Evolutionary conservation across 35 echinoderm and acorn worm species (phyloP).

Genomic region (Anneissia japonica): DNA sequence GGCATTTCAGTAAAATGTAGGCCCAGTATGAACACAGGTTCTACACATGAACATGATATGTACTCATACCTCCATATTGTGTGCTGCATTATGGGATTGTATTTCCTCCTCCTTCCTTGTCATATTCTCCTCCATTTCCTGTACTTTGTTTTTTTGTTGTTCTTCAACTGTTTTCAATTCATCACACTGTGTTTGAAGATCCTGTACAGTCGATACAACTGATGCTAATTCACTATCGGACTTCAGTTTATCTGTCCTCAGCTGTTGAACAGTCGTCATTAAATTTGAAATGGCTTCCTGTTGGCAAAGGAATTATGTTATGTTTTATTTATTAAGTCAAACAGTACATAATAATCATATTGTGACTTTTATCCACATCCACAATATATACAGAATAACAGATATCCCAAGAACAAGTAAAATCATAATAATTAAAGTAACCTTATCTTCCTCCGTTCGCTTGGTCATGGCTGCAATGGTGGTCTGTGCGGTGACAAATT

Average conservation of each 20-base stretch:
- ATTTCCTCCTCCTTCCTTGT: conserved; percentile 36
- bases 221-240: conserved; percentile 9
- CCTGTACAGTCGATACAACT: neutral
- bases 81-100: neutral
- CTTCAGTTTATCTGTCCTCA: neutral
- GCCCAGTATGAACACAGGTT: too few species aligned
- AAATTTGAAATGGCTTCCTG: conserved; percentile 47
- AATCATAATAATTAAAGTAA: neutral
- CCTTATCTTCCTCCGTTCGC: conserved; percentile 56
- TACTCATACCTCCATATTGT: conserved; percentile 33
- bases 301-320: neutral
- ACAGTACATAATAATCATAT: too few species aligned
- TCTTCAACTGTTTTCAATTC: neutral
- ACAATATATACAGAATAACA: too few species aligned
- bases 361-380: too few species aligned
- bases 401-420: neutral
- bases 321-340: too few species aligned
- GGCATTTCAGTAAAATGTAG: too few species aligned
- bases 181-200: conserved; percentile 1
- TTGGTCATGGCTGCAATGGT: conserved; percentile 13
- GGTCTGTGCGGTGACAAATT: neutral
- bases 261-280: conserved; percentile 13
- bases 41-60: neutral
- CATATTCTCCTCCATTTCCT: conserved; percentile 8
- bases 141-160: neutral